Evolutionary conservation across 2,888 invertebrate genomes (phyloP).

Genomic region (Brenthis ino): DNA sequence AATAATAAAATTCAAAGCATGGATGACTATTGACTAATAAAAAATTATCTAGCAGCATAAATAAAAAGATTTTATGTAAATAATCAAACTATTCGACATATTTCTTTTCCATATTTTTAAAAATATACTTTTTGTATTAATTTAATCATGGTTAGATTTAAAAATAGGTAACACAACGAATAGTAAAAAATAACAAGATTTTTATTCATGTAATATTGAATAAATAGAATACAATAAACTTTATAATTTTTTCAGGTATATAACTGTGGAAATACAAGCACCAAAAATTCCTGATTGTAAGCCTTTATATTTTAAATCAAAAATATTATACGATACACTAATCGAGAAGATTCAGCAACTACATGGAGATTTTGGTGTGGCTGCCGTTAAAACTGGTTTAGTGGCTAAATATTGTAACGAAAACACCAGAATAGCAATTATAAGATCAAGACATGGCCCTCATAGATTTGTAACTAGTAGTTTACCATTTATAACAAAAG

Average conservation of each 20-base stretch:
- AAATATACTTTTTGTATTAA: neutral
- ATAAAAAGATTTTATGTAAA: no score
- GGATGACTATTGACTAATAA: no score
- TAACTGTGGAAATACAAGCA: constrained; percentile 85
- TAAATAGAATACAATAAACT: neutral
- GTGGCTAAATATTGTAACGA: constrained; percentile 90
- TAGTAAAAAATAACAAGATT: neutral
- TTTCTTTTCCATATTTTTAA: no score
- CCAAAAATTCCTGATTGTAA: constrained; percentile 73
- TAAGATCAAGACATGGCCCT: constrained; percentile 88
- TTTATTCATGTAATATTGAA: neutral
- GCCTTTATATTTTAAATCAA: constrained; percentile 76
- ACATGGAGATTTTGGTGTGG: constrained; percentile 90
- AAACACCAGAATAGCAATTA: constrained; percentile 87
- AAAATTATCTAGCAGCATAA: no score
- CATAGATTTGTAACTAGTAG: constrained; percentile 87
- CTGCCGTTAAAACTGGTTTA: constrained; percentile 87
- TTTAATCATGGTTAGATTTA: constrained; percentile 83
- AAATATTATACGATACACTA: constrained; percentile 81
- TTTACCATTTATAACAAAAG: constrained; percentile 86
- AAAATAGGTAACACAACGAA: constrained; percentile 79
- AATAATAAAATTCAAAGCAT: no score
- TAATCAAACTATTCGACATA: no score
- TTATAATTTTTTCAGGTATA: constrained; percentile 77
- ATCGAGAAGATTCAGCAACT: constrained; percentile 84